These are phyloP conservation scores for Sinocyclocheilus grahami DNA, from an alignment of 2,113 vertebrate genomes.

Conservation along the genomic window DNA sequence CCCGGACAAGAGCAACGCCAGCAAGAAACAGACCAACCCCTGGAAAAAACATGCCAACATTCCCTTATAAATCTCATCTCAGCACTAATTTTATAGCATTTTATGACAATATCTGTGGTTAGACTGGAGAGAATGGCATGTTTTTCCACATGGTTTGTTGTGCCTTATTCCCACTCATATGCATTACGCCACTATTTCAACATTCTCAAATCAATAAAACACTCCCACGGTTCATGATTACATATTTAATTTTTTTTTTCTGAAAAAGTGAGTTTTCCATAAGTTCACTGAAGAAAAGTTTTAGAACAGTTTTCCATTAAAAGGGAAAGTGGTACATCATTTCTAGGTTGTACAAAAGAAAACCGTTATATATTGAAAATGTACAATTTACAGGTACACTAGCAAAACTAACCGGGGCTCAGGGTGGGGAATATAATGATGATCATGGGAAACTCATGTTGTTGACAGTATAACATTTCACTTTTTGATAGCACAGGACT, in stretches of 20 bases:
- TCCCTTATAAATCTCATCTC: constrained; percentile 79
- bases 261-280: constrained; percentile 72
- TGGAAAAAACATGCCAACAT: constrained; percentile 99
- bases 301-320: constrained; percentile 88
- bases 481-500: constrained; percentile 73
- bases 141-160: neutral
- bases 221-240: constrained; percentile 61
- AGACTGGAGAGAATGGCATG: neutral
- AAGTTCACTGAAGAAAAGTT: constrained; percentile 77
- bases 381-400: constrained; percentile 92
- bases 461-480: constrained; percentile 69
- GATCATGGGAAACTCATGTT: constrained; percentile 8
- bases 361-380: constrained; percentile 85
- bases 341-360: constrained; percentile 97
- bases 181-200: constrained; percentile 10
- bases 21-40: constrained; percentile 88
- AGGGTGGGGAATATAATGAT: constrained; percentile 77
- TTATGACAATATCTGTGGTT: neutral
- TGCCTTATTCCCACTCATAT: constrained; percentile 29
- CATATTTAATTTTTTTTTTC: constrained; percentile 73
- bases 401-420: constrained; percentile 88
- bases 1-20: constrained; percentile 69
- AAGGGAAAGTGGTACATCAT: constrained; percentile 91
- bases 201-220: constrained; percentile 30
- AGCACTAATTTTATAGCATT: constrained; percentile 9